Evolutionary conservation across 2,888 invertebrate species (phyloP), one percentile per base, ranked within the genome.

Genomic region (Endotricha flammealis): DNA sequence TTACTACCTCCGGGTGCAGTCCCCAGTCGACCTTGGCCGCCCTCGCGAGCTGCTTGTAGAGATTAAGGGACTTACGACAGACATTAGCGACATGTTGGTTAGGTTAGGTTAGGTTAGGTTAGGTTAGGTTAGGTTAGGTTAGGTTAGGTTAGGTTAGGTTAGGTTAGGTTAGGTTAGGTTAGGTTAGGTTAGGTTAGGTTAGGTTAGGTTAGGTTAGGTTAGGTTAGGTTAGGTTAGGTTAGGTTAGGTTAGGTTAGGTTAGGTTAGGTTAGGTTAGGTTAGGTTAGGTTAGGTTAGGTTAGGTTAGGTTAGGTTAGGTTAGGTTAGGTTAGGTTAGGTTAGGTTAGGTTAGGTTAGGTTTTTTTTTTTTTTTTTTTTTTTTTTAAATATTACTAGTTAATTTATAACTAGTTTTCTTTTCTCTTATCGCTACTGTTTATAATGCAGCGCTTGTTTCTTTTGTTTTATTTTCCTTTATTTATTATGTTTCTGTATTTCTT

Each of bases 151-250:
- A 29, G 29, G 29, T 29, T 29, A 32, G 32, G 32, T 32, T 32
- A 32, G 32, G 32, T 32, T 32, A 32, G 32, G 32, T 32, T 32
- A 32, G 38, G 38, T 38, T 38, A 32, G 38, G 38, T 37, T 37
- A 37, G 37, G 39, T 40, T 40, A 36, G 40, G 40, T 40, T 40
- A 36, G 40, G 40, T 40, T 40, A 40, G 40, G 40, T 40, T 40
- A 40, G 29, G 29, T 29, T 29, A 35, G 39, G 39, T 39, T 39
- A 35, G 39, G 39, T 36, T 40, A 29, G 39, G 39, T 38, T 38
- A 38, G 38, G 38, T 38, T 28, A 29, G 38, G 39, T 32, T 39
- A 31, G 31, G 38, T 31, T 35, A 27, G 28, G 35, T 24, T 38
- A 32, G 32, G 41, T 37, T 41, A 33, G 37, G 41, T 41, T 41